These are phyloP conservation scores for Microplitis manilae DNA, from an alignment of 2,888 invertebrate genomes.

Conservation along the genomic window DNA sequence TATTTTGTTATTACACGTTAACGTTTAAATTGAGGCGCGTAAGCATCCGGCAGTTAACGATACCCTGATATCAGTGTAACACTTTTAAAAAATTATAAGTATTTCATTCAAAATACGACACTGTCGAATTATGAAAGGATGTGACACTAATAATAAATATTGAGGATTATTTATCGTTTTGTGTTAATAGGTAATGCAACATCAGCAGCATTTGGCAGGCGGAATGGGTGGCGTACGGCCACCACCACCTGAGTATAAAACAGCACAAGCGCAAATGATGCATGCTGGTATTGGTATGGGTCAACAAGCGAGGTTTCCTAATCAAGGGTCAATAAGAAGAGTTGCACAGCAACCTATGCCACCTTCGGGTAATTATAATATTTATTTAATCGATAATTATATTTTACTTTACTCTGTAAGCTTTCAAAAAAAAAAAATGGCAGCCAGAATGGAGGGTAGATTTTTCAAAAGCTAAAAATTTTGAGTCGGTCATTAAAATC, in stretches of 20 bases:
- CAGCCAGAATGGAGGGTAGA: too few relatives aligned
- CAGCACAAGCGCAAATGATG: slow-evolving; percentile 77
- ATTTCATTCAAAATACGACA: not conserved
- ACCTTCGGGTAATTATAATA: slow-evolving; percentile 76
- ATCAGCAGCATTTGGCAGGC: slow-evolving; percentile 69
- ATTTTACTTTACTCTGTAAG: slow-evolving; percentile 5
- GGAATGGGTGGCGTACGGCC: slow-evolving; percentile 76
- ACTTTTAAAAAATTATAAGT: slow-evolving; percentile 1
- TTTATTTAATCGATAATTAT: slow-evolving; percentile 7
- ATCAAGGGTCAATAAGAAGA: slow-evolving; percentile 76
- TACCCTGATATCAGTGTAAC: not conserved
- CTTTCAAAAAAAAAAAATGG: too few relatives aligned
- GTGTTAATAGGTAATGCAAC: slow-evolving; percentile 69
- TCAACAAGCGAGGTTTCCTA: slow-evolving; percentile 72
- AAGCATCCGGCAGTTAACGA: not conserved
- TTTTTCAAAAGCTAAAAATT: too few relatives aligned
- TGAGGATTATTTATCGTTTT: slow-evolving; percentile 2
- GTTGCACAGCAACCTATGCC: slow-evolving; percentile 83
- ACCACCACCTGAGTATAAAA: slow-evolving; percentile 90
- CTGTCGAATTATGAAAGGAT: not conserved
- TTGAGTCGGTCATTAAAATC: too few relatives aligned
- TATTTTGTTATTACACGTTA: slow-evolving; percentile 5
- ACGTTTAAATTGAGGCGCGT: not conserved
- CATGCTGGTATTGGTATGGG: slow-evolving; percentile 72
- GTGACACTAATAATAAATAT: too few relatives aligned